phyloP scores from a whole-genome alignment of 2,797 vertebrate genomes.

The Cossypha niveicapilla region DNA sequence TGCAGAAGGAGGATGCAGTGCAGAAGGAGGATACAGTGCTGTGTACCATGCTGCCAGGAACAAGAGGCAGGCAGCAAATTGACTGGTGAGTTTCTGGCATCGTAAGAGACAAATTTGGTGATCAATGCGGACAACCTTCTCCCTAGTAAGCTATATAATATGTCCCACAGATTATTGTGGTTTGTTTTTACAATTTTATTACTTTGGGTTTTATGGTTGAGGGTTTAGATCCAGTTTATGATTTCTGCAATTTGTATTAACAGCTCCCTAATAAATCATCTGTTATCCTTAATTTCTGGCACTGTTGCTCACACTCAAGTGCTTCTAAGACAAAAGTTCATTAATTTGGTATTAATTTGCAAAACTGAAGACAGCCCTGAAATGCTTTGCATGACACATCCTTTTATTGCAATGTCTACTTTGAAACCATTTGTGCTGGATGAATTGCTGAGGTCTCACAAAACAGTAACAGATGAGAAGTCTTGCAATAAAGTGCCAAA shows the following conservation, averaged over 20 bases:
- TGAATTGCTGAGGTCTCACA: neutral
- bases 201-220: neutral
- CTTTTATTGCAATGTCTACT: neutral
- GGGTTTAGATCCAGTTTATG: neutral
- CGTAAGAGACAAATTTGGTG: neutral
- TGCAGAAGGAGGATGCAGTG: neutral
- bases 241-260: neutral
- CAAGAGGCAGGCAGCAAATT: neutral
- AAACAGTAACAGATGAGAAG: neutral
- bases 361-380: neutral
- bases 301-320: neutral
- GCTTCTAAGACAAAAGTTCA: neutral
- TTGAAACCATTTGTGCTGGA: neutral
- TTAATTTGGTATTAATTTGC: neutral
- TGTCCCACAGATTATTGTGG: neutral
- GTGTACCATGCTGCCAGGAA: neutral
- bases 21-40: neutral
- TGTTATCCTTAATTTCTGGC: neutral
- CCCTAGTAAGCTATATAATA: neutral
- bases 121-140: neutral
- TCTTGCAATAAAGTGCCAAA: neutral
- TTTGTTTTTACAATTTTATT: neutral
- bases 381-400: neutral
- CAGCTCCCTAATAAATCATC: neutral
- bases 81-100: neutral